Conservation (phyloP, 2,888 invertebrate genomes). For the Chrysotoxum bicinctum region DNA sequence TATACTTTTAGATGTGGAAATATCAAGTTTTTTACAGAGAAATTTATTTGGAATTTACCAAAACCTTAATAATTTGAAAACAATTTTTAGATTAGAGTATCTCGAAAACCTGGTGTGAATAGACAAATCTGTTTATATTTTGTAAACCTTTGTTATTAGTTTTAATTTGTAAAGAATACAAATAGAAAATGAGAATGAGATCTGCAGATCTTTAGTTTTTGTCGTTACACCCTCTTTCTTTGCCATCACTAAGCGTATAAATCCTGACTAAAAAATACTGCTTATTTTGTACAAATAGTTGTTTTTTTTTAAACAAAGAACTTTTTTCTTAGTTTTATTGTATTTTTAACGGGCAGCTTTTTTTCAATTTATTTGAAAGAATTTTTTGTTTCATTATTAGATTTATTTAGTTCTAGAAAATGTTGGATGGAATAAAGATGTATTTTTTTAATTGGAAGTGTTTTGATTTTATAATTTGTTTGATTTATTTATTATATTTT, state of each 20-base stretch:
- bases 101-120: too few relatives aligned
- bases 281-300: conserved; percentile 58
- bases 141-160: too few relatives aligned
- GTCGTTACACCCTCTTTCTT: background rate
- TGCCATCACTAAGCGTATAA: background rate
- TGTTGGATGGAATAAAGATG: conserved; percentile 50
- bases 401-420: conserved; percentile 41
- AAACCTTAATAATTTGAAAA: too few relatives aligned
- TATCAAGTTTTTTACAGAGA: too few relatives aligned
- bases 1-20: too few relatives aligned
- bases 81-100: too few relatives aligned
- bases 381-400: conserved; percentile 25
- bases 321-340: conserved; percentile 20
- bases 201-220: background rate
- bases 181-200: background rate
- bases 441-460: conserved; percentile 8
- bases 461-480: conserved; percentile 6
- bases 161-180: too few relatives aligned
- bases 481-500: conserved; percentile 3
- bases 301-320: background rate
- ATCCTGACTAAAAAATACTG: conserved; percentile 6
- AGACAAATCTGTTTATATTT: too few relatives aligned
- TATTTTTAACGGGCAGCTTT: conserved; percentile 48
- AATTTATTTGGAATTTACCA: too few relatives aligned
- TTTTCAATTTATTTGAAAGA: conserved; percentile 43